Evolutionary conservation across 2,888 invertebrate species (phyloP), one percentile per base, ranked within the genome.

Genomic region (Lithosia quadra): DNA sequence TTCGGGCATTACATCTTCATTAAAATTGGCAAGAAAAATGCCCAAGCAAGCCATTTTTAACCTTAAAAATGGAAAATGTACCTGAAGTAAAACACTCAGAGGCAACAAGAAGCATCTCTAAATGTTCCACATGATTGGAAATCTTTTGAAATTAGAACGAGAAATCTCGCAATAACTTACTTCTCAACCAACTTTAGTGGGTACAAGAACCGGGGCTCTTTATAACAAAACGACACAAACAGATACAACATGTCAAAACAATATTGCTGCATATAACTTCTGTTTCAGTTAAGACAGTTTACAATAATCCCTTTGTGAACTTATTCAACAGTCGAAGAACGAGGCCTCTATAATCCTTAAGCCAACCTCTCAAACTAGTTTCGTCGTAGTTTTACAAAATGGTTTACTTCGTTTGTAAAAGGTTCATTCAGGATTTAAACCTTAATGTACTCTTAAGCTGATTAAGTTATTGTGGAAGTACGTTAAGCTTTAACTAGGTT

Each of bases 371-470:
- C 55, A 55, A 63, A 63, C 43, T 49, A 49, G 49, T 21, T 39
- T n/a, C 21, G 21, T 63, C 53, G n/a, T 53, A 28, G 33, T 53
- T 33, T 21, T 5, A 55, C 63, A 55, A 63, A 63, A 34, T 18
- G 33, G 53, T 63, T 49, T 53, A 60, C 36, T 18, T 39, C 36
- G 60, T 18, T 39, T 55, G 63, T 63, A 34, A 55, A 63, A 63
- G 22, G 15, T 55, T 53, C 33, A 33, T n/a, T 60, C 22, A 36
- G 36, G 59, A 36, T 36, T 60, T 22, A 8, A 60, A 39, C 60
- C 39, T 60, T 15, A 39, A 28, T 49, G 13, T 11, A 24, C 8
- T 0, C 39, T 62, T 28, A 10, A 33, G 18, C 28, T 11, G 28
- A 43, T 43, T 43, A 43, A 18, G 43, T 43, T 18, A 43, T 43